Evolutionary conservation across 2,888 invertebrate genomes (phyloP).

Genomic region (Lordiphosa fenestrarum): DNA sequence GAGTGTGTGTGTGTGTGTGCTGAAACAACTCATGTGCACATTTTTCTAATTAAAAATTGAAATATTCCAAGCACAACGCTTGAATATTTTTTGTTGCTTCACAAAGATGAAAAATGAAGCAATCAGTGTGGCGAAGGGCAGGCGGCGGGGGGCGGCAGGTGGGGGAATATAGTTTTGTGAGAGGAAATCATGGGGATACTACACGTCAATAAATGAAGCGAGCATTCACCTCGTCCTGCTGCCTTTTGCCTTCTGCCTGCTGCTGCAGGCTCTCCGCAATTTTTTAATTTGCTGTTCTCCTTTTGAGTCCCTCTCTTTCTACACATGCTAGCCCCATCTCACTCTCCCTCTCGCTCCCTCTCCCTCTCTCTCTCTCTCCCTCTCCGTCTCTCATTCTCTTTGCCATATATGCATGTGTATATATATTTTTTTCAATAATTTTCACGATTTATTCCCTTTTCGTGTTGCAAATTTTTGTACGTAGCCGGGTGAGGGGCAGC

Average conservation of each 20-base stretch:
- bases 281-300: constrained; percentile 65
- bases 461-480: constrained; percentile 63
- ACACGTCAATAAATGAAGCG: constrained; percentile 68
- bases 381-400: constrained; percentile 7
- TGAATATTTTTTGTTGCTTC: no score
- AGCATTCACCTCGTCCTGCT: constrained; percentile 3
- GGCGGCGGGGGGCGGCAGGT: neutral
- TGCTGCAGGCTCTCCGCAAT: constrained; percentile 32
- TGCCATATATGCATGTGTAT: constrained; percentile 7
- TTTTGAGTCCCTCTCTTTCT: constrained; percentile 16
- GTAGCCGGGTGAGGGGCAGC: neutral
- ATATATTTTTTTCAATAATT: constrained; percentile 61
- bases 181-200: constrained; percentile 69
- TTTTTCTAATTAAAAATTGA: constrained; percentile 78
- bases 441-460: constrained; percentile 69
- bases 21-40: constrained; percentile 76
- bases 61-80: constrained; percentile 51
- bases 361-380: constrained; percentile 1
- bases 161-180: constrained; percentile 31
- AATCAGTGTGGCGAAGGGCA: constrained; percentile 33
- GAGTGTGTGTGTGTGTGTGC: constrained; percentile 56
- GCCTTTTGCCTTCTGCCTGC: neutral
- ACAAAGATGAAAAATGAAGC: constrained; percentile 58
- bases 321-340: constrained; percentile 19
- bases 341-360: neutral